phyloP scores from a whole-genome alignment of 2,113 vertebrate genomes.

The Orientallactaga bullata region DNA sequence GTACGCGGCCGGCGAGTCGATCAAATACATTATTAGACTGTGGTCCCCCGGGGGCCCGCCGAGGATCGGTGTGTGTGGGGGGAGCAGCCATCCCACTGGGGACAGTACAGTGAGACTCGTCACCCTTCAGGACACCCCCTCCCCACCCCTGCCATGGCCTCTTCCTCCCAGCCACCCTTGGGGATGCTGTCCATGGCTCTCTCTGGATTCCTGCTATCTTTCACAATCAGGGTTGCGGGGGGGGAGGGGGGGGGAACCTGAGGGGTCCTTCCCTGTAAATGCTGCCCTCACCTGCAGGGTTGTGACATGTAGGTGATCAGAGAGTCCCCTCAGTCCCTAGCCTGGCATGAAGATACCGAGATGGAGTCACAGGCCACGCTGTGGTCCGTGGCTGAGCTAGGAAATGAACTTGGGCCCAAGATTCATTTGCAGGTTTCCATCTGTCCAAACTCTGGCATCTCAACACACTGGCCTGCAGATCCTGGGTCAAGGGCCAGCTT shows the following conservation, averaged over 20 bases:
- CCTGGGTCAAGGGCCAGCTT: neutral
- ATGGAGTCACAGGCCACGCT: neutral
- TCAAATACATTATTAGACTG: constrained; percentile 97
- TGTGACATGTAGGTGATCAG: neutral
- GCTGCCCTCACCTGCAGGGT: neutral
- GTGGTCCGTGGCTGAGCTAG: neutral
- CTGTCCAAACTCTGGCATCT: neutral
- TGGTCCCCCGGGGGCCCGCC: constrained; percentile 88
- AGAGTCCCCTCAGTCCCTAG: neutral
- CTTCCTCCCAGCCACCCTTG: constrained; percentile 56
- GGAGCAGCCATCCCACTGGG: constrained; percentile 77
- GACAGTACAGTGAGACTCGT: constrained; percentile 64
- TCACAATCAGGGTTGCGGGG: no score
- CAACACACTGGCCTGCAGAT: neutral
- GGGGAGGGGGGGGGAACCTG: neutral
- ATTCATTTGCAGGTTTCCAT: neutral
- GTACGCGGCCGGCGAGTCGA: constrained; percentile 94
- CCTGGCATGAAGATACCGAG: neutral
- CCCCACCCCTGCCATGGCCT: constrained; percentile 45
- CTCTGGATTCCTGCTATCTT: neutral
- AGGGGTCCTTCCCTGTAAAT: neutral
- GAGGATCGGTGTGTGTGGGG: constrained; percentile 74
- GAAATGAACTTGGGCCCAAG: neutral
- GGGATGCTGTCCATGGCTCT: constrained; percentile 44
- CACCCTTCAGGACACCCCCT: constrained; percentile 60